Evolutionary conservation across 2,888 invertebrate species (phyloP).

Genomic region (Xestia sexstrigata): DNA sequence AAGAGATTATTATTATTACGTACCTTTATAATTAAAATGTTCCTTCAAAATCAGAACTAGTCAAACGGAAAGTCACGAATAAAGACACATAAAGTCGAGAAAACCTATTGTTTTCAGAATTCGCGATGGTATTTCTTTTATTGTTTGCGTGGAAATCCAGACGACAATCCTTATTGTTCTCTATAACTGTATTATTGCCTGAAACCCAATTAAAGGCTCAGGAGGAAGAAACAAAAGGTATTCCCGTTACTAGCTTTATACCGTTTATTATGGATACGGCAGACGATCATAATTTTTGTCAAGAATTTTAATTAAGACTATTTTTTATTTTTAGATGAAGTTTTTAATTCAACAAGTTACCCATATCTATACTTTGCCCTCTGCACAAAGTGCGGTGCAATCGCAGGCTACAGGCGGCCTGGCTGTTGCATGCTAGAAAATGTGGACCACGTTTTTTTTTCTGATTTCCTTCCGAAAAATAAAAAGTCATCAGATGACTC

Average conservation of each 20-base stretch:
- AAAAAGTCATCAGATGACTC: too few species aligned
- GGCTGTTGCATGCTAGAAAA: too few species aligned
- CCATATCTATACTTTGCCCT: too few species aligned
- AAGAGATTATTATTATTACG: neutral
- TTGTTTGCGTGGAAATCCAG: slow-evolving; percentile 39
- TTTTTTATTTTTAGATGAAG: too few species aligned
- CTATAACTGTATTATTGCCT: slow-evolving; percentile 31
- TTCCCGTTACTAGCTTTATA: slow-evolving; percentile 7
- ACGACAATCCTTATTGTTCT: slow-evolving; percentile 36
- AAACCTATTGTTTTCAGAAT: slow-evolving; percentile 43
- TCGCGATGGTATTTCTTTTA: slow-evolving; percentile 36
- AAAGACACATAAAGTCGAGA: slow-evolving; percentile 3
- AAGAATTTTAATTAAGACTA: too few species aligned
- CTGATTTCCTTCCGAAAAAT: too few species aligned
- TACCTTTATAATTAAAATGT: slow-evolving; percentile 15
- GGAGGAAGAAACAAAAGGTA: slow-evolving; percentile 20
- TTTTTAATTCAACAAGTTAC: too few species aligned
- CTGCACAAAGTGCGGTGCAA: too few species aligned
- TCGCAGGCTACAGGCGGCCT: too few species aligned
- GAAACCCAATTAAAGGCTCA: slow-evolving; percentile 33
- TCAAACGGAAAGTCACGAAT: slow-evolving; percentile 18
- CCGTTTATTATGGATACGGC: neutral
- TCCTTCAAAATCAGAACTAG: slow-evolving; percentile 25
- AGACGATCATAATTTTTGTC: neutral
- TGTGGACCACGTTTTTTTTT: too few species aligned